These are phyloP conservation scores for Lapara coniferarum DNA, from an alignment of 2,888 invertebrate species.

Conservation along the genomic window DNA sequence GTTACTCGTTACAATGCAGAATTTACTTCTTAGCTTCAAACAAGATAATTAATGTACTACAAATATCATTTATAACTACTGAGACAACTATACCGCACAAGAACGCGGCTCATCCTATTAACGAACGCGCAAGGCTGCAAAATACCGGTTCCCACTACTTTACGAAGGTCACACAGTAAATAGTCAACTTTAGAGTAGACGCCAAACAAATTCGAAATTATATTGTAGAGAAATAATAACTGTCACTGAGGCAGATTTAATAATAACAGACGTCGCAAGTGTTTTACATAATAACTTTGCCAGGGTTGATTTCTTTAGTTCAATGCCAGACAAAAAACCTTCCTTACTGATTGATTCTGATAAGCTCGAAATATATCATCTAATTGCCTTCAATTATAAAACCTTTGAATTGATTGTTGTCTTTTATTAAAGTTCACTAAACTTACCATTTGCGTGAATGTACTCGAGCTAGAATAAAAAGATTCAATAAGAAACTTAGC, in stretches of 20 bases:
- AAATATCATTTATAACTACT: neutral
- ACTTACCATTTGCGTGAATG: no score
- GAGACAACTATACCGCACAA: neutral
- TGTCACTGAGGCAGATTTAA: neutral
- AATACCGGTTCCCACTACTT: slow-evolving; percentile 20
- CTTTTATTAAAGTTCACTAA: no score
- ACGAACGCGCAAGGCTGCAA: slow-evolving; percentile 16
- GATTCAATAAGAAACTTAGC: no score
- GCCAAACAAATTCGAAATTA: neutral
- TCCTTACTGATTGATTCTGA: no score
- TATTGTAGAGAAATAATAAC: neutral
- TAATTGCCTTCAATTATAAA: no score
- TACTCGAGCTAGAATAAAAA: no score
- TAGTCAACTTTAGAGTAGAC: neutral
- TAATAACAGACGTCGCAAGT: neutral
- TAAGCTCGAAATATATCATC: no score
- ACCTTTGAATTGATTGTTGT: no score
- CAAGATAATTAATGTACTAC: no score
- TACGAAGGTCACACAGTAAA: neutral
- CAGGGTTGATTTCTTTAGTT: neutral
- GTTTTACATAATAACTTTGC: neutral
- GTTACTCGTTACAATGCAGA: no score
- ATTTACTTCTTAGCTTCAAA: no score
- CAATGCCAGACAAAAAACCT: neutral
- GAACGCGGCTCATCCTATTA: slow-evolving; percentile 11